These are phyloP conservation scores for Drosophila anomalata DNA, from an alignment of 2,888 invertebrate species.

Conservation along the genomic window DNA sequence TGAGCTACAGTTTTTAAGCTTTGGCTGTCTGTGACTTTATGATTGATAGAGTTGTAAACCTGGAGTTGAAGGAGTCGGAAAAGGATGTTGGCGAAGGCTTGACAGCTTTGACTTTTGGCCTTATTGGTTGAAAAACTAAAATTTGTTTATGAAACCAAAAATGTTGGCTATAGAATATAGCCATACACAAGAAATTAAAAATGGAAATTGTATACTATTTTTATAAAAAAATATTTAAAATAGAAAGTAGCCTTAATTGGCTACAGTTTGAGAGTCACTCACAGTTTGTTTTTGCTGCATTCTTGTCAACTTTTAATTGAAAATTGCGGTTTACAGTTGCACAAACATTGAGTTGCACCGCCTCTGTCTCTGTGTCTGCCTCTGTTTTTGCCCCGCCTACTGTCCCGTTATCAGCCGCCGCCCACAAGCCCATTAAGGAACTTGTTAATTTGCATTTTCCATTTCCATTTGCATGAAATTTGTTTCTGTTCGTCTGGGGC, in stretches of 20 bases:
- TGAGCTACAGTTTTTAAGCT: conserved; percentile 17
- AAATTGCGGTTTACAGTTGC: conserved; percentile 21
- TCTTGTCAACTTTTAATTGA: conserved; percentile 29
- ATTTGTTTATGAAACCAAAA: neutral
- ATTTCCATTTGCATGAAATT: conserved; percentile 46
- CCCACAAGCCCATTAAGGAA: conserved; percentile 45
- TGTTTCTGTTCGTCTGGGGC: conserved; percentile 26
- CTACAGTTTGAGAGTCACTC: conserved; percentile 5
- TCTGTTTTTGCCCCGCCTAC: neutral
- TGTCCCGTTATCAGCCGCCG: neutral
- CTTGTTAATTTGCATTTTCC: conserved; percentile 54
- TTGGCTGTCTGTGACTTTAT: conserved; percentile 8
- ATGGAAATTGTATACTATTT: neutral
- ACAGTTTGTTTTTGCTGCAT: neutral
- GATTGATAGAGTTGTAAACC: conserved; percentile 17
- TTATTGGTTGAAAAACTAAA: neutral
- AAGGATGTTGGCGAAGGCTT: neutral
- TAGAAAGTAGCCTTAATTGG: neutral
- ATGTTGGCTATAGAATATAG: neutral
- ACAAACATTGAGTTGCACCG: neutral
- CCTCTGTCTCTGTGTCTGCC: neutral
- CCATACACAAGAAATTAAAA: no score
- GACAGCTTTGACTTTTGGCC: neutral
- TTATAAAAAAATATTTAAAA: neutral
- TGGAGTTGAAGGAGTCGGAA: neutral